Conservation (phyloP, 35 echinoderm and acorn worm genomes). For the Anneissia japonica region DNA sequence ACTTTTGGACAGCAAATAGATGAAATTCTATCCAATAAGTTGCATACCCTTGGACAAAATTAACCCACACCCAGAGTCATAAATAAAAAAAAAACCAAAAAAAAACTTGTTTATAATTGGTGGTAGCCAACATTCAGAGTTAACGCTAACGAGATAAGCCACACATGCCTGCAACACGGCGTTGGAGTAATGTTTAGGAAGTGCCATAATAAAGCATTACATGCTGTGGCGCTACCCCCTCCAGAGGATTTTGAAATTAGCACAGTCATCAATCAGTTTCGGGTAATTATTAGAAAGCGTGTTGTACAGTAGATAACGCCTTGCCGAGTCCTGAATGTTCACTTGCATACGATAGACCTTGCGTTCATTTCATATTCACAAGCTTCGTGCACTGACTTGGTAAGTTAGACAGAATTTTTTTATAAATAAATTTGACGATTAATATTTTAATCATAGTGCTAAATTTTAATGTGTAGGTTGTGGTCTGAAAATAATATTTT, state of each 20-base stretch:
- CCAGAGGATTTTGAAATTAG: not conserved
- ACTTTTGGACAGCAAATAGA: too few relatives aligned
- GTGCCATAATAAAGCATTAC: not conserved
- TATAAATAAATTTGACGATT: too few relatives aligned
- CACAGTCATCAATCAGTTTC: not conserved
- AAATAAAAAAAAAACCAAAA: not conserved
- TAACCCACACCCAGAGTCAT: not conserved
- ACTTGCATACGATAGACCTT: not conserved
- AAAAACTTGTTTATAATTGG: not conserved
- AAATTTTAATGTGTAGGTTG: too few relatives aligned
- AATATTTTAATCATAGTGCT: too few relatives aligned
- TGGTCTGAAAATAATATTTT: too few relatives aligned
- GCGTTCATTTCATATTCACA: not conserved
- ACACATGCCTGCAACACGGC: not conserved
- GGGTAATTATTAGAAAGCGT: not conserved
- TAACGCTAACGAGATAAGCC: not conserved
- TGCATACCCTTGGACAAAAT: not conserved
- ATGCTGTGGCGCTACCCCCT: not conserved
- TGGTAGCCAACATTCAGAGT: not conserved
- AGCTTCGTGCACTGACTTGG: too few relatives aligned
- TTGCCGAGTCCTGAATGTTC: not conserved
- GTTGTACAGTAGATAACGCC: not conserved
- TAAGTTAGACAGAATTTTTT: too few relatives aligned
- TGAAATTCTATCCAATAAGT: too few relatives aligned
- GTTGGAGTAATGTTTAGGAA: not conserved